A percentile compares a stretch with the other conserved stretches of the same genome.
These are phyloP conservation scores for Phalacrocorax brasilianus DNA, from an alignment of 2,113 vertebrate genomes.

Conservation along the genomic window DNA sequence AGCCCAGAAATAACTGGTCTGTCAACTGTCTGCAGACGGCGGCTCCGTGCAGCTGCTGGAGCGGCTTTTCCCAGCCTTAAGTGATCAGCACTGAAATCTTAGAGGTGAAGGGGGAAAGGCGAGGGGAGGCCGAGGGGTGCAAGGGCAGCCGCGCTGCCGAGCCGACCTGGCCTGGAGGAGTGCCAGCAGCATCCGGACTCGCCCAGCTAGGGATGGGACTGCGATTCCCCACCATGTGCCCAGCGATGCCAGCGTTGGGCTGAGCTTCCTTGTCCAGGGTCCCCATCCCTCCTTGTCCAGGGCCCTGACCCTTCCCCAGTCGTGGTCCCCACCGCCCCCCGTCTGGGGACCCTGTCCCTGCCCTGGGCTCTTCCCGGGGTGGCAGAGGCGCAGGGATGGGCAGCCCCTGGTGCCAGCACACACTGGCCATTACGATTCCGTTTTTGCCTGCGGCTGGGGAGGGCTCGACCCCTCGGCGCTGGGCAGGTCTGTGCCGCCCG, in stretches of 20 bases:
- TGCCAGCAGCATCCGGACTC: background rate
- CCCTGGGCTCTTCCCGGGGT: background rate
- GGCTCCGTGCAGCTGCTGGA: slow-evolving; percentile 11
- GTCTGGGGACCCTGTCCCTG: too few species aligned
- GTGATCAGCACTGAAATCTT: background rate
- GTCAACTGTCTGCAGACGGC: background rate
- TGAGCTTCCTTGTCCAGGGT: background rate
- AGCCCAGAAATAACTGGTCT: slow-evolving; percentile 7
- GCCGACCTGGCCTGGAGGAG: background rate
- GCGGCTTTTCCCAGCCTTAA: background rate
- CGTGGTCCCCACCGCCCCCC: too few species aligned
- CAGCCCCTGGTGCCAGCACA: background rate
- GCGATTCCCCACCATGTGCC: rapidly evolving
- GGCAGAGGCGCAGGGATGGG: rapidly evolving
- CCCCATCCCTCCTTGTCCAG: rapidly evolving
- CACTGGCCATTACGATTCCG: background rate
- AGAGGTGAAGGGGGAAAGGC: background rate
- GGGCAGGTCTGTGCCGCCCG: background rate
- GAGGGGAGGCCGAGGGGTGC: background rate
- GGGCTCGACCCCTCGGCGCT: background rate
- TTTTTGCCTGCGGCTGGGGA: background rate
- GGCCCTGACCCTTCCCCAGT: background rate
- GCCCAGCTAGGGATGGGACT: background rate
- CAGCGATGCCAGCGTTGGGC: rapidly evolving
- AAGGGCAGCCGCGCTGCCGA: background rate